A percentile compares a stretch with the other conserved stretches of the same genome.
Evolutionary conservation across 2,888 invertebrate genomes (phyloP).

Genomic region (Dione vanillae): DNA sequence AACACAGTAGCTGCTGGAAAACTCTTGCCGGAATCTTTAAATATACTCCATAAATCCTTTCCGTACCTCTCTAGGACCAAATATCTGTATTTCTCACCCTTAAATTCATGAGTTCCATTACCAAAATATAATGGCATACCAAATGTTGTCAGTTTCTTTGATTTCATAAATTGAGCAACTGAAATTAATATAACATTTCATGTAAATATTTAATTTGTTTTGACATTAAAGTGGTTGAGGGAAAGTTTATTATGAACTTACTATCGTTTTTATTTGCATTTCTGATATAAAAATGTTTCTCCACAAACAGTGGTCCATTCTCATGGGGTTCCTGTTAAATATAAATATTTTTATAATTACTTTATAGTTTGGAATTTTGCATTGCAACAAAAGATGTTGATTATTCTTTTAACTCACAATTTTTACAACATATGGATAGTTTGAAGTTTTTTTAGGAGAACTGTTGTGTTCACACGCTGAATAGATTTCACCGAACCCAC

Average conservation of each 20-base stretch:
- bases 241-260: conserved; percentile 66
- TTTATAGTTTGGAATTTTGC: not conserved
- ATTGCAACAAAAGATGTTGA: conserved; percentile 46
- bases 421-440: conserved; percentile 90
- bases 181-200: conserved; percentile 47
- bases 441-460: conserved; percentile 75
- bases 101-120: conserved; percentile 91
- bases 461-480: conserved; percentile 87
- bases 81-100: conserved; percentile 93
- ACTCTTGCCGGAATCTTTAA: conserved; percentile 85
- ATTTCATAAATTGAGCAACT: conserved; percentile 89
- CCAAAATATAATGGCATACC: conserved; percentile 94
- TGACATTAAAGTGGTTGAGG: not conserved
- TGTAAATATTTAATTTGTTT: not conserved
- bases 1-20: conserved; percentile 91
- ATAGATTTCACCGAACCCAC: conserved; percentile 98
- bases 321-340: conserved; percentile 91
- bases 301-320: conserved; percentile 97
- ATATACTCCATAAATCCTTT: conserved; percentile 91
- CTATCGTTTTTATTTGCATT: conserved; percentile 89
- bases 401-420: conserved; percentile 65
- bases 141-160: conserved; percentile 87
- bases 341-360: conserved; percentile 46
- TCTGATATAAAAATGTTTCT: conserved; percentile 94
- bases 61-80: conserved; percentile 95